Evolutionary conservation across 2,888 invertebrate species (phyloP).

Genomic region (Pyrochroa serraticornis): DNA sequence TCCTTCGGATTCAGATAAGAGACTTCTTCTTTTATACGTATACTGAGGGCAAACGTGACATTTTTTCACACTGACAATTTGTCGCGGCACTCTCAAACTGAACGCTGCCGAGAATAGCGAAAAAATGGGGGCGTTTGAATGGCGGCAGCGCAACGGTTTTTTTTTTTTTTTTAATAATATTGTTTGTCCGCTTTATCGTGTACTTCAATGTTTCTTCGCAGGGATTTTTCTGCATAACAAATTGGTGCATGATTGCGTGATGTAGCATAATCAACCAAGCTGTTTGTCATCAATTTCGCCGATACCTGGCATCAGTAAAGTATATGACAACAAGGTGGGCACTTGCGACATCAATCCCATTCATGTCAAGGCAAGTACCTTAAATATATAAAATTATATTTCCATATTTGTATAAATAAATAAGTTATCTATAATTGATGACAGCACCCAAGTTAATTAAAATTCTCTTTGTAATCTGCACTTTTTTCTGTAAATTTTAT

Average conservation of each 20-base stretch:
- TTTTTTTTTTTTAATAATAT: slow-evolving; percentile 6
- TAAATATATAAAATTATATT: background rate
- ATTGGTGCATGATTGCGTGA: slow-evolving; percentile 19
- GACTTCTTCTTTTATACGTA: slow-evolving; percentile 42
- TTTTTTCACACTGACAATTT: slow-evolving; percentile 49
- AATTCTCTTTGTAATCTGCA: too few species aligned
- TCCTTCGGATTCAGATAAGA: slow-evolving; percentile 51
- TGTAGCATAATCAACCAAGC: slow-evolving; percentile 13
- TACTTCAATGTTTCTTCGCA: slow-evolving; percentile 1
- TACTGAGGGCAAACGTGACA: slow-evolving; percentile 45
- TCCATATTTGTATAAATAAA: background rate
- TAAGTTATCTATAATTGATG: too few species aligned
- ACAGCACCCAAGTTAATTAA: too few species aligned
- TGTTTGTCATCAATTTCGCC: slow-evolving; percentile 12
- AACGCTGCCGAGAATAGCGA: slow-evolving; percentile 31
- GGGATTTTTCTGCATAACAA: slow-evolving; percentile 1
- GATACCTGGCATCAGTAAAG: slow-evolving; percentile 4
- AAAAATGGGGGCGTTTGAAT: slow-evolving; percentile 25
- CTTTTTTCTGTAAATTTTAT: too few species aligned
- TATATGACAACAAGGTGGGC: slow-evolving; percentile 5
- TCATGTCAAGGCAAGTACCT: background rate
- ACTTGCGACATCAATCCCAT: background rate
- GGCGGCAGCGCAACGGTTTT: background rate
- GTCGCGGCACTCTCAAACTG: slow-evolving; percentile 34
- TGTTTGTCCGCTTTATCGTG: slow-evolving; percentile 5